Evolutionary conservation across 2,888 invertebrate genomes (phyloP).

Genomic region (Perdita meconis): DNA sequence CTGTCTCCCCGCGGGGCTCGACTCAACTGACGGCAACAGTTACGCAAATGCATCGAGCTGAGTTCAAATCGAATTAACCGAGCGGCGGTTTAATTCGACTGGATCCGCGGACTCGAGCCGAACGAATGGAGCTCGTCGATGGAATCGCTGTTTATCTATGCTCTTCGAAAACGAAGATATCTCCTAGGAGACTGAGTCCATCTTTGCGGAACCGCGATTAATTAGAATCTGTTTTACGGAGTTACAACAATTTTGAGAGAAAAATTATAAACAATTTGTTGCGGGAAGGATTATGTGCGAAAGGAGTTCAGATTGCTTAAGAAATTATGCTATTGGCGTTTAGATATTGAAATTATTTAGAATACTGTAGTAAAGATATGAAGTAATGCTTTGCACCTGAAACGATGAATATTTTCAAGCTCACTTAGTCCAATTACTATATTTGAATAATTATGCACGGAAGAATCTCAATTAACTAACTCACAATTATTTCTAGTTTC

Average conservation of each 20-base stretch:
- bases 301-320: no score
- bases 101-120: not conserved
- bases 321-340: no score
- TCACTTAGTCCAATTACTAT: no score
- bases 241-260: constrained; percentile 1
- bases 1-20: constrained; percentile 40
- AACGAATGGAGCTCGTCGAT: not conserved
- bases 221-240: constrained; percentile 21
- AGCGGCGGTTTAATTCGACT: constrained; percentile 25
- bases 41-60: constrained; percentile 47
- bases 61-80: constrained; percentile 43
- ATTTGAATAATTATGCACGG: no score
- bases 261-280: no score
- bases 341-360: no score
- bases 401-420: no score
- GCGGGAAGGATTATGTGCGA: constrained; percentile 8
- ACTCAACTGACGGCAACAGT: constrained; percentile 33
- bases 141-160: constrained; percentile 1
- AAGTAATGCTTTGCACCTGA: no score
- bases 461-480: no score
- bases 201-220: not conserved
- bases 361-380: no score
- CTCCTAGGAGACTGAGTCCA: not conserved
- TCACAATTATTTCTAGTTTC: no score
- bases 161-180: not conserved